Conservation (phyloP, 2,797 vertebrate genomes). For the Limnodromus scolopaceus region DNA sequence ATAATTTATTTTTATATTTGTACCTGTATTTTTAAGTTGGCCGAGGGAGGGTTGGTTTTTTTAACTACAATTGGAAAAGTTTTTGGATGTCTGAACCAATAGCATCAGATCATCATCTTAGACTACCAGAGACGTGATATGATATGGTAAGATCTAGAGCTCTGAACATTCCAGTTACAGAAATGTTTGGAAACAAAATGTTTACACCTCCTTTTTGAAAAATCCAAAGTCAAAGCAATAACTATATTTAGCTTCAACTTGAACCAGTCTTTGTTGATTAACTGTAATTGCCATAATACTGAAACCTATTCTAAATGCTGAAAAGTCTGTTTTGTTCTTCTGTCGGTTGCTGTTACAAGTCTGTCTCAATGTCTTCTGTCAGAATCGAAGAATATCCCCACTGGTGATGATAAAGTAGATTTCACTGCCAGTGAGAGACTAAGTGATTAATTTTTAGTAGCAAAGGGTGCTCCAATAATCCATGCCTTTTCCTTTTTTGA, state of each 20-base stretch:
- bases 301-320: not conserved
- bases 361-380: not conserved
- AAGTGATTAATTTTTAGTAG: conserved; percentile 27
- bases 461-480: not conserved
- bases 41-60: not conserved
- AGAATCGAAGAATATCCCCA: not conserved
- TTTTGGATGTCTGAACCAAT: not conserved
- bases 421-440: not conserved
- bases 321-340: not conserved
- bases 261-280: not conserved
- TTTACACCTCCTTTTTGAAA: not conserved
- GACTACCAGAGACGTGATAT: not conserved
- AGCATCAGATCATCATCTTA: not conserved
- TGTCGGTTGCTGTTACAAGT: not conserved
- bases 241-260: not conserved
- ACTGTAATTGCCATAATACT: not conserved
- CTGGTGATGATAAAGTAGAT: conserved; percentile 13
- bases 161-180: not conserved
- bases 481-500: not conserved
- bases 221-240: not conserved
- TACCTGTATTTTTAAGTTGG: not conserved
- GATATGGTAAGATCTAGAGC: not conserved
- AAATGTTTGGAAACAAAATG: not conserved
- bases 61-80: not conserved
- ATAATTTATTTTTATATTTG: conserved; percentile 7